Evolutionary conservation across 2,888 invertebrate genomes (phyloP), one percentile per base, ranked within the genome.

Genomic region (Heliconius charithonia): DNA sequence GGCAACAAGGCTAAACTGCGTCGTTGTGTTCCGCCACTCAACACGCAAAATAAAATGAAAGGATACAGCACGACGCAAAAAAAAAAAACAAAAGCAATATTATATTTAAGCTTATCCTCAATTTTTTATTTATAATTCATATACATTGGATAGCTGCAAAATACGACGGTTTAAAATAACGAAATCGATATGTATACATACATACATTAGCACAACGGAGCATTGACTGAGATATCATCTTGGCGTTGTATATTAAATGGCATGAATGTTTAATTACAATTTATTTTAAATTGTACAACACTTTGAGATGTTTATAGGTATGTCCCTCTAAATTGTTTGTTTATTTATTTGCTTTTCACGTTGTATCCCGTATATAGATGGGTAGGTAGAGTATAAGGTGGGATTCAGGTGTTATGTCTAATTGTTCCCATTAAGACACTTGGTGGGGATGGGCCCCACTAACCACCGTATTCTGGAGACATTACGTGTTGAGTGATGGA

Each of bases 101-200:
- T 19, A 51, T 51, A 7, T 51, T 16, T 16, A 4, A 16, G 16
- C 4, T 45, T 45, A 45, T 45, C 4, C 16, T 45, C 16, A 45
- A 45, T 4, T 9, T 37, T 37, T 37, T 37, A 37, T 37, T 9
- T 56, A 59, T 59, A 59, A 59, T 59, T 13, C 41, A 70, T 12
- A 45, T 69, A 13, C 16, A 12, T 25, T 63, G 22, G 16, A 45
- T 19, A 29, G 25, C 37, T 29, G 27, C 51, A 56, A 71, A 56
- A 25, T 7, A 41, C n/a, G 56, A 66, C 12, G 32, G 45, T n/a
- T 37, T 10, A 56, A 66, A 22, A 70, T 37, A 22, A 70, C 70
- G 77, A 75, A 77, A 80, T 77, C 77, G 77, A 77, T 80, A 80
- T 67, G 72, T 73, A 32, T 67, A 59, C n/a, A n/a, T n/a, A n/a